phyloP scores from a whole-genome alignment of 2,113 vertebrate genomes.

The Malurus cyaneus region DNA sequence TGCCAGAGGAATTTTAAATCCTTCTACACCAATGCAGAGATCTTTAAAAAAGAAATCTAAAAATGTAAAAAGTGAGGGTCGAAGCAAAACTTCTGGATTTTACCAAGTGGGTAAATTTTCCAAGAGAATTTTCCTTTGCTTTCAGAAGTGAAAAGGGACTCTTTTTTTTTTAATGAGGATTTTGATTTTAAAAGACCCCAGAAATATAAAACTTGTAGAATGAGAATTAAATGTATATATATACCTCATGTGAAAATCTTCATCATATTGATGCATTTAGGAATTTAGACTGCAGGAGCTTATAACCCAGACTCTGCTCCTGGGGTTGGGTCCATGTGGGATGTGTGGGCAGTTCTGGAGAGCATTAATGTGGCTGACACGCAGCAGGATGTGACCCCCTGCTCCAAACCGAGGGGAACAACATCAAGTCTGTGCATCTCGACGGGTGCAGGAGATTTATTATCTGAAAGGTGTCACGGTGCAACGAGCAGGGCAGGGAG shows the following conservation, averaged over 20 bases:
- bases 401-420: accelerated
- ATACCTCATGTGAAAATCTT: neutral
- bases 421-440: neutral
- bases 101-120: neutral
- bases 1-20: slow-evolving; percentile 45
- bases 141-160: neutral
- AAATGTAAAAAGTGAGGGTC: neutral
- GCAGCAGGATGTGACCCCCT: neutral
- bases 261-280: neutral
- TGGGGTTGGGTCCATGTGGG: accelerated
- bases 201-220: neutral
- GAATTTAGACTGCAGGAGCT: neutral
- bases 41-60: slow-evolving; percentile 36
- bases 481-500: neutral
- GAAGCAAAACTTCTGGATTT: neutral
- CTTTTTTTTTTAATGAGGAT: neutral
- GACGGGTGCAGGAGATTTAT: neutral
- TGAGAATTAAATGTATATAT: neutral
- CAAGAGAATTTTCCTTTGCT: neutral
- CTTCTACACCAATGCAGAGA: neutral
- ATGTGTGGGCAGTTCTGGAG: neutral
- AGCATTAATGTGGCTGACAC: neutral
- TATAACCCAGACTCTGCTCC: neutral
- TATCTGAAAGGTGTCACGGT: neutral
- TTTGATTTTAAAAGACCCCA: neutral